A percentile compares a stretch with the other conserved stretches of the same genome.
Evolutionary conservation across 2,888 invertebrate species (phyloP).

Genomic region (Diaperis boleti): DNA sequence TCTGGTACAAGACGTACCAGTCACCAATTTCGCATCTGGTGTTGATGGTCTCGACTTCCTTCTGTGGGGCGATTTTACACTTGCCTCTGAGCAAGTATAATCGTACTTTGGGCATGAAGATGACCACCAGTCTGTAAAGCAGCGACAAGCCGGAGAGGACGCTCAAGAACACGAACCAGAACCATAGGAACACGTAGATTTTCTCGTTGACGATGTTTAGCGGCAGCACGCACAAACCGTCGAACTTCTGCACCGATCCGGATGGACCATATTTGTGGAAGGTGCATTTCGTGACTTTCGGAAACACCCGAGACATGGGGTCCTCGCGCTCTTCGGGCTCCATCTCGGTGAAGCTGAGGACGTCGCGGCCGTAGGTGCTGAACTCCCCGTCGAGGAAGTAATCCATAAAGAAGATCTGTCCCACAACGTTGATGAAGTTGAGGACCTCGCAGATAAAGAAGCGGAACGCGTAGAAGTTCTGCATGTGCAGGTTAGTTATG

Average conservation of each 20-base stretch:
- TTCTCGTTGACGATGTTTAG: constrained; percentile 95
- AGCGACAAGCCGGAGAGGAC: constrained; percentile 84
- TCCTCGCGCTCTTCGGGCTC: constrained; percentile 87
- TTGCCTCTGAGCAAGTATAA: constrained; percentile 85
- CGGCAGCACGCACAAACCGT: constrained; percentile 90
- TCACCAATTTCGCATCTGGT: constrained; percentile 88
- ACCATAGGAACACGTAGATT: constrained; percentile 94
- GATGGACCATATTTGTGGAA: constrained; percentile 97
- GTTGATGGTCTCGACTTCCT: constrained; percentile 84
- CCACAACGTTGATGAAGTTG: constrained; percentile 90
- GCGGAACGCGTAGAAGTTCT: constrained; percentile 90
- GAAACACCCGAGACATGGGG: constrained; percentile 89
- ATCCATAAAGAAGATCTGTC: constrained; percentile 94
- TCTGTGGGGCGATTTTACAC: constrained; percentile 82
- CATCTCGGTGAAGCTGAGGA: constrained; percentile 89
- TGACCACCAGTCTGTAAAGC: constrained; percentile 83
- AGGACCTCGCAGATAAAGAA: constrained; percentile 91
- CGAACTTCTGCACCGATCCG: constrained; percentile 91
- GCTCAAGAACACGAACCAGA: constrained; percentile 91
- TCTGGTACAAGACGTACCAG: constrained; percentile 92
- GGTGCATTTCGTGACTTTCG: constrained; percentile 93
- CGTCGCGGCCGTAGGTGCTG: constrained; percentile 91
- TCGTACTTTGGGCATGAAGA: constrained; percentile 82
- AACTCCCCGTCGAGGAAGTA: constrained; percentile 92
- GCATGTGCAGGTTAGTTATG: constrained; percentile 81